phyloP scores from a whole-genome alignment of 2,888 invertebrate genomes.

The Entomobrya proxima region DNA sequence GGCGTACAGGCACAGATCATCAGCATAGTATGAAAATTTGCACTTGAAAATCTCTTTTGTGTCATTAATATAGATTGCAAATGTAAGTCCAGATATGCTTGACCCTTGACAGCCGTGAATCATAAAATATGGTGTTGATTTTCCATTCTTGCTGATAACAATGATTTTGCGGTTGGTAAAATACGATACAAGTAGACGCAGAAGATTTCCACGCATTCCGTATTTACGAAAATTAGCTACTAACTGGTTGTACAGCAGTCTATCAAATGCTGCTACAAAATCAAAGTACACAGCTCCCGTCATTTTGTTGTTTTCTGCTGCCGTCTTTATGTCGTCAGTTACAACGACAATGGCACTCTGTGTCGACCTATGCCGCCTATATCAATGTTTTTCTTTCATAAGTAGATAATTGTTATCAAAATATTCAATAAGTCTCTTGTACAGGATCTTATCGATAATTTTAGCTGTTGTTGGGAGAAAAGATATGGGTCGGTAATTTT shows the following conservation, averaged over 20 bases:
- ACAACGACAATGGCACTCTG: constrained; percentile 31
- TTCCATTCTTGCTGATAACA: neutral
- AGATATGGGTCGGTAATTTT: constrained; percentile 38
- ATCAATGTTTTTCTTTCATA: constrained; percentile 19
- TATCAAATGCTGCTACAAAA: constrained; percentile 37
- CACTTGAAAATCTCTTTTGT: neutral
- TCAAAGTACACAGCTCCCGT: constrained; percentile 35
- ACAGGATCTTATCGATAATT: constrained; percentile 33
- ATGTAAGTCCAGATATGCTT: neutral
- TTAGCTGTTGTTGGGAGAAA: constrained; percentile 11
- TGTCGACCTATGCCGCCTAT: constrained; percentile 10
- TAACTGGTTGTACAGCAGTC: neutral
- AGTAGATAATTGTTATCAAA: constrained; percentile 6
- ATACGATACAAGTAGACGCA: neutral
- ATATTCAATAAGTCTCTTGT: neutral
- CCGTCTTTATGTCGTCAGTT: constrained; percentile 21
- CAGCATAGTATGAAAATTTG: constrained; percentile 5
- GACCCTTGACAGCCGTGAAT: neutral
- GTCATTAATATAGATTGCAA: constrained; percentile 1
- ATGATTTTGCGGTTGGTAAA: constrained; percentile 29
- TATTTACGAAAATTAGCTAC: neutral
- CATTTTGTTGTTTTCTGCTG: neutral
- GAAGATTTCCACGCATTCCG: constrained; percentile 3
- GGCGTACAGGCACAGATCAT: neutral
- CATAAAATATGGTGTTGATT: neutral